Evolutionary conservation across 2,113 vertebrate species (phyloP).

Genomic region (Patagioenas fasciata): DNA sequence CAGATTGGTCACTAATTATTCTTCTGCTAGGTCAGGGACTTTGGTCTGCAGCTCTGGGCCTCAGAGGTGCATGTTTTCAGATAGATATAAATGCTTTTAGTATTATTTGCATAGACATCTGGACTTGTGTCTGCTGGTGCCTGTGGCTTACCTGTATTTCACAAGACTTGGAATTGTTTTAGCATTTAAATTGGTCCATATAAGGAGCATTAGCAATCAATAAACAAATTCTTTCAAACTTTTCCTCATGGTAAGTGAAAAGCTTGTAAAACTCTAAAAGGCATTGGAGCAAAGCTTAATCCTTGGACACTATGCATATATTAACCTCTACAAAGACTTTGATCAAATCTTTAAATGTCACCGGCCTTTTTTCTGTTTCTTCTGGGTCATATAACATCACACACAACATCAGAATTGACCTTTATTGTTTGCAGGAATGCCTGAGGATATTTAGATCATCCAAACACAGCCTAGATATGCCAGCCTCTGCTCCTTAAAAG

Average conservation of each 20-base stretch:
- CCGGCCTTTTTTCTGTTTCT: background rate
- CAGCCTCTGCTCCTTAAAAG: background rate
- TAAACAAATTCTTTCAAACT: background rate
- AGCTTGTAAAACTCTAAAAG: background rate
- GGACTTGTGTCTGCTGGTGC: background rate
- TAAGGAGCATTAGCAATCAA: background rate
- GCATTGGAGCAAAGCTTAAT: slow-evolving; percentile 16
- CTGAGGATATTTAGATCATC: slow-evolving; percentile 7
- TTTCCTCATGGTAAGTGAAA: background rate
- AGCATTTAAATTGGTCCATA: background rate
- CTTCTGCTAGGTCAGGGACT: background rate
- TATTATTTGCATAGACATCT: background rate
- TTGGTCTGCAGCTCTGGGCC: background rate
- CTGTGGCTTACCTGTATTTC: background rate
- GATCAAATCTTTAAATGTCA: slow-evolving; percentile 52
- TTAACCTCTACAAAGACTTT: slow-evolving; percentile 44
- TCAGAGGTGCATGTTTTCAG: background rate
- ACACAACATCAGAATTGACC: background rate
- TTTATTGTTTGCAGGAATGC: slow-evolving; percentile 26
- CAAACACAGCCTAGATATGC: background rate
- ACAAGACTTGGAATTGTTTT: background rate
- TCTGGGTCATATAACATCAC: slow-evolving; percentile 24
- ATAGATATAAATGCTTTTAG: background rate
- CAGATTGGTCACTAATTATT: background rate
- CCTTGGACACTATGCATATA: slow-evolving; percentile 1